Evolutionary conservation across 2,888 invertebrate genomes (phyloP).

Genomic region (Athalia rosae): DNA sequence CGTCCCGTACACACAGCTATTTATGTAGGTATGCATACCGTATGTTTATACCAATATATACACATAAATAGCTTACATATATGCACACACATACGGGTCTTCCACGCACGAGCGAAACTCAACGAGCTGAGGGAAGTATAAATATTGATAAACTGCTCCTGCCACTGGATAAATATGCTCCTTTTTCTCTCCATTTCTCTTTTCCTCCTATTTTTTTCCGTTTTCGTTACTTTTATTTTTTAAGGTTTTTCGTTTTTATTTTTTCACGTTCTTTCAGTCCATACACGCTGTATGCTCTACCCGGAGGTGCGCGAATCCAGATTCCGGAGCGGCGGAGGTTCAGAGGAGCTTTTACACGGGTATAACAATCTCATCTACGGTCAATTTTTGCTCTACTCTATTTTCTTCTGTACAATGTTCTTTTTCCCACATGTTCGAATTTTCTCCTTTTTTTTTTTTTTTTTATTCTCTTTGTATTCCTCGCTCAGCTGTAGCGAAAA

Average conservation of each 20-base stretch:
- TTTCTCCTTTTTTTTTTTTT: no score
- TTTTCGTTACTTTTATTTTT: neutral
- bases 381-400: neutral
- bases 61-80: no score
- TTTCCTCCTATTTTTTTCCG: neutral
- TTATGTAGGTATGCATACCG: no score
- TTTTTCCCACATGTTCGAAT: no score
- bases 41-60: no score
- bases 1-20: no score
- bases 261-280: no score
- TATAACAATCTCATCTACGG: neutral
- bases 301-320: neutral
- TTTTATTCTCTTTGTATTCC: no score
- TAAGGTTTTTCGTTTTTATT: no score
- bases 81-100: neutral
- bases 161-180: slow-evolving; percentile 31
- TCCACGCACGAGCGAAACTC: slow-evolving; percentile 38
- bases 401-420: neutral
- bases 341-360: slow-evolving; percentile 9
- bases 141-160: slow-evolving; percentile 40
- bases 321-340: neutral
- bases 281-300: neutral
- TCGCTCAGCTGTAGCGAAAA: no score
- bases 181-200: neutral
- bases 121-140: slow-evolving; percentile 43